Evolutionary conservation across 2,888 invertebrate species (phyloP), one percentile per base, ranked within the genome.

Genomic region (Ormyrus thymus): DNA sequence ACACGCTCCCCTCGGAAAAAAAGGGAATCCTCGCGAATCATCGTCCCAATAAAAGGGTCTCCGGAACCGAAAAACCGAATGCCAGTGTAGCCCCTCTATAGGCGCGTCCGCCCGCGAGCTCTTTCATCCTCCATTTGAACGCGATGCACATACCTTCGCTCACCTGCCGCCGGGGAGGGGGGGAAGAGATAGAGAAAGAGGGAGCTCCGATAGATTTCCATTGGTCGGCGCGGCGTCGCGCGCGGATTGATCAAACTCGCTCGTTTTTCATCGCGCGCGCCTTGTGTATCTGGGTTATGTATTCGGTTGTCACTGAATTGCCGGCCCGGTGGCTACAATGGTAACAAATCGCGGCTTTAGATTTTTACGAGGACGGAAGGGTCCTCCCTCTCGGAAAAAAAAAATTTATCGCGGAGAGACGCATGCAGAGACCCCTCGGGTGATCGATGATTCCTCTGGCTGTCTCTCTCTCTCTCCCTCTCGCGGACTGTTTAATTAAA

Each of bases 201-300:
- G 0, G 29, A 29, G 29, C 29, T 29, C 4, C 29, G 83, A 84
- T 79, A 83, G 84, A 84, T 84, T 85, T 85, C 81, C 83, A 83
- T 82, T 73, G 78, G 65, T 29, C 29, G 29, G 75, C 69, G 82
- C 75, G 81, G 13, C 80, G 29, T 29, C 29, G 78, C 82, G 76
- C 78, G 81, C 76, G 78, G 82, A 84, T 85, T 85, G 83, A 85
- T 86, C 83, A 82, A 82, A 81, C 69, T 80, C 73, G 66, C 71
- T 80, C 76, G 72, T 81, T 83, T 84, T 84, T 83, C 76, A 73
- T 69, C 46, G 50, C 7, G 15, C 11, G n/a, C 13, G 29, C 56
- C 29, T 29, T 29, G 51, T 7, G 64, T 50, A 65, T 74, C 72
- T 75, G 61, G 45, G 53, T 48, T 62, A 79, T 73, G 79, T 71